Percentiles rank a stretch among this genome's conserved stretches.
phyloP scores from a whole-genome alignment of 2,113 vertebrate genomes.

The Sisor rabdophorus region DNA sequence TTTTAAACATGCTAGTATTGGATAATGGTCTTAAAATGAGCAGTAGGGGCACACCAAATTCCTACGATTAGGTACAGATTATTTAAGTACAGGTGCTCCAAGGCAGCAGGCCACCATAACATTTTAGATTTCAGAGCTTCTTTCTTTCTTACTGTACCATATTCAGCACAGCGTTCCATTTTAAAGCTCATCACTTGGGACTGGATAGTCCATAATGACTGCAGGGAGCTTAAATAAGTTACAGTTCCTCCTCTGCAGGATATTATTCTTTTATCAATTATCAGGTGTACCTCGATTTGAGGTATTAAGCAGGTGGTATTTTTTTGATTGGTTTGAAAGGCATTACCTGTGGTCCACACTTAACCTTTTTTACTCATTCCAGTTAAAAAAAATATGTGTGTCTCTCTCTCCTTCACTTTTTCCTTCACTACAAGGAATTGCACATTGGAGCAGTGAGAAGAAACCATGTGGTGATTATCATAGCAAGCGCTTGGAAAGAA shows the following conservation, averaged over 20 bases:
- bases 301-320: slow-evolving; percentile 55
- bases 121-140: slow-evolving; percentile 41
- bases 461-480: slow-evolving; percentile 36
- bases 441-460: slow-evolving; percentile 25
- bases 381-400: slow-evolving; percentile 15
- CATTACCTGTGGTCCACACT: slow-evolving; percentile 41
- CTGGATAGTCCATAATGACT: slow-evolving; percentile 44
- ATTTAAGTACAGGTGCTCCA: slow-evolving; percentile 35
- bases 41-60: slow-evolving; percentile 64
- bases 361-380: slow-evolving; percentile 31
- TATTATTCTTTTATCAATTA: slow-evolving; percentile 61
- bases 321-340: slow-evolving; percentile 34
- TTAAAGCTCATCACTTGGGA: slow-evolving; percentile 30
- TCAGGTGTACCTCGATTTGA: slow-evolving; percentile 57
- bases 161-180: slow-evolving; percentile 34
- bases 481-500: slow-evolving; percentile 29
- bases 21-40: slow-evolving; percentile 74
- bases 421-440: slow-evolving; percentile 24
- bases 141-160: slow-evolving; percentile 19
- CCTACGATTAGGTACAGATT: slow-evolving; percentile 65
- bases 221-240: slow-evolving; percentile 50
- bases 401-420: slow-evolving; percentile 29
- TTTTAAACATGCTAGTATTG: slow-evolving; percentile 78
- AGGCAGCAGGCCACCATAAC: slow-evolving; percentile 17
- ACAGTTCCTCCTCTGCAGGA: slow-evolving; percentile 54